Evolutionary conservation across 2,888 invertebrate genomes (phyloP).

Genomic region (Tipula helvola): DNA sequence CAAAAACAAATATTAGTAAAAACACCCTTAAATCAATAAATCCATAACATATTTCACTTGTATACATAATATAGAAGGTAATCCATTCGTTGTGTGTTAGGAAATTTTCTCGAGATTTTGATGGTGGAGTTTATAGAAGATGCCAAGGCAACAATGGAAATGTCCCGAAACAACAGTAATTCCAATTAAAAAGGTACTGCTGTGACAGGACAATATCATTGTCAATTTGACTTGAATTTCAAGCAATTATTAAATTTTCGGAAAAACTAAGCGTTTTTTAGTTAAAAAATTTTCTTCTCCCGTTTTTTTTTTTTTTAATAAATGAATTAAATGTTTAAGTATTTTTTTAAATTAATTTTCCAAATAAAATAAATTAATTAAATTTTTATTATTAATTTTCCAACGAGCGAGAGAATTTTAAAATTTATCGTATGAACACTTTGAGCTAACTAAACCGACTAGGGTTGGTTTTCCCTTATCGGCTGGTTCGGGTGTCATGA

Average conservation of each 20-base stretch:
- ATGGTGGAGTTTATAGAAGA: conserved; percentile 12
- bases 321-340: neutral
- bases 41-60: neutral
- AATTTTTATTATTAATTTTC: conserved; percentile 4
- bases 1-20: neutral
- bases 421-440: conserved; percentile 32
- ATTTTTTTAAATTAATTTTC: neutral
- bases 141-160: conserved; percentile 45
- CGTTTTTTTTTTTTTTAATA: conserved; percentile 9
- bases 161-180: conserved; percentile 92
- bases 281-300: neutral
- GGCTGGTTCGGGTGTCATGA: conserved; percentile 36
- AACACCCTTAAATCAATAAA: neutral
- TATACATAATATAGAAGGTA: neutral
- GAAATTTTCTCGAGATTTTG: neutral
- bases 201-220: conserved; percentile 97
- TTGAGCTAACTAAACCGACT: conserved; percentile 34
- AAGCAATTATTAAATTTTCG: neutral
- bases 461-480: conserved; percentile 23
- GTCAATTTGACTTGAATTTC: conserved; percentile 36
- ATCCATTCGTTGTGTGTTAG: neutral
- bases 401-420: neutral
- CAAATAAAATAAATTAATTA: neutral
- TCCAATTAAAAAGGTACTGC: conserved; percentile 62
- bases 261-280: neutral